Evolutionary conservation across 92 coral and sea anemone genomes (phyloP), one percentile per base, ranked within the genome.

Genomic region (Umimayanthus kanabou): DNA sequence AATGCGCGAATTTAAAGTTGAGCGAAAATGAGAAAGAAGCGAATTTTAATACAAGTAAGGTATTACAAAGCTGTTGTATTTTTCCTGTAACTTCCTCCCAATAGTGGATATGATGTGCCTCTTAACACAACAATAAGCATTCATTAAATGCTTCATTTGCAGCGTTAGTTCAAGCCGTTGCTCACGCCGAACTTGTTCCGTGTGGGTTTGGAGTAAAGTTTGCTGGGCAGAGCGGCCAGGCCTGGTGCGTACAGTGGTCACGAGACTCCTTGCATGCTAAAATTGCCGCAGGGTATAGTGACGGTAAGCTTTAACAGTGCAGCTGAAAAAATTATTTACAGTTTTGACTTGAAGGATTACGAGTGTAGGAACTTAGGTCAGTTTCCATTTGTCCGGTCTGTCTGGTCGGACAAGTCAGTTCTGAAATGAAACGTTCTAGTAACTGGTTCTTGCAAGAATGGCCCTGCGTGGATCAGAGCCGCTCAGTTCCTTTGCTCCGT

Each of bases 151-250:
- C 39, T 20, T 81, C 40, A 37, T 81, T 84, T 74, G n/a, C 84
- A 96, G 99, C 92, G 16, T 85, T 95, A 87, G 88, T 90, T 49
- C 87, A 72, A 53, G 91, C 82, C 65, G 85, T 84, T 20, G 93
- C 96, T 37, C 93, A 92, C 50, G 80, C 85, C 61, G 94, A 84
- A 43, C 86, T 97, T 30, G 88, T 89, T 28, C 99, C 99, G 0
- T 92, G 96, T 76, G 90, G 95, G 42, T 47, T 92, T 82, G 94
- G 96, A 50, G 86, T 88, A 33, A 79, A 87, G 45, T 94, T 92
- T 80, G 76, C 81, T 26, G 97, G 96, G 13, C 92, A 91, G 89
- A 91, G 96, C 67, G 99, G 99, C 49, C 94, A 94, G 86, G 99
- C 98, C 55, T 85, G 92, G 88, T 88, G 95, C 55, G 96, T 92